Base-by-base conservation (phyloP, 2,797 vertebrate genomes). In the Falco biarmicus region DNA sequence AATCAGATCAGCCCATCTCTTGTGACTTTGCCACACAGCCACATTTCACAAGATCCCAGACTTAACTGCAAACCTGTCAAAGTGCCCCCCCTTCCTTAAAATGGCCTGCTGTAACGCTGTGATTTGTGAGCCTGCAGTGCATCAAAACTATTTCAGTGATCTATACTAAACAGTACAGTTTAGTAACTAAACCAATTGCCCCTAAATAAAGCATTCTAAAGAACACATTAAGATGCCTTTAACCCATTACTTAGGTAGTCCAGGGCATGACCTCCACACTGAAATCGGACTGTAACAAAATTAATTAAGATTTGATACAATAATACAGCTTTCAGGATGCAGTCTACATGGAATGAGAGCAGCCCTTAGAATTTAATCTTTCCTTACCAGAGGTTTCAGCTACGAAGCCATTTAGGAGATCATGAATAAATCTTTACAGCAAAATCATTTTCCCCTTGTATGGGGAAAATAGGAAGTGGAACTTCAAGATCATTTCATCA, bases 31-130 rank as follows among this genome's bases (percentile, higher is more conserved):
- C 34, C 1, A 4, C 32, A 41, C 17, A 51, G 37, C 4, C 53
- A 22, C n/a, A 47, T 28, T 34, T 80, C 61, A 66, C 17, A 66
- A 39, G 45, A 41, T 53, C 15, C 6, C 51, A 80, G 32, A 65
- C 16, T 43, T 10, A n/a, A 84, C 6, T 31, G 41, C 47, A 83
- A 57, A 65, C 20, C 13, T 66, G 53, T 5, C 11, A 2, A 50
- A 47, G 17, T 22, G 12, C 41, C 41, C 16, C 7, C 47, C 29
- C 37, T 41, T 79, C 56, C n/a, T 61, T 24, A 57, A 13, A 48
- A 50, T 24, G 65, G 59, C 10, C 26, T 1, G 0, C 47, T 47
- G 10, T 18, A 21, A 1, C 3, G 2, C 5, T 18, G 3, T 34
- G 19, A 70, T 5, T 5, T 57, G 14, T 4, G 32, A 83, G 26